Percentiles rank a stretch among this genome's conserved stretches.
These are phyloP conservation scores for Cerastis rubricosa DNA, from an alignment of 2,888 invertebrate species.

Conservation along the genomic window DNA sequence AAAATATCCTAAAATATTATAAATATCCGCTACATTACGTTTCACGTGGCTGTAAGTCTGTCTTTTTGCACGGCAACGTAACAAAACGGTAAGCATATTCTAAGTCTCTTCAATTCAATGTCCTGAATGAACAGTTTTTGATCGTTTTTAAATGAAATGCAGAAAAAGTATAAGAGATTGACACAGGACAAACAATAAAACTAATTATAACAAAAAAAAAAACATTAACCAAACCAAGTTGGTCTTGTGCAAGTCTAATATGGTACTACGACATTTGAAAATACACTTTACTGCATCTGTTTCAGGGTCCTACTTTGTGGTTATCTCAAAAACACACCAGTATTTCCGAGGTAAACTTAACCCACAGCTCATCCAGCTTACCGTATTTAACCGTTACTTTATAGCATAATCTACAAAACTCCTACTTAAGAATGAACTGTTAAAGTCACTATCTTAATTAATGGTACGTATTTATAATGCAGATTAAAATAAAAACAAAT, in stretches of 20 bases:
- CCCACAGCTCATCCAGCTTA: constrained; percentile 23
- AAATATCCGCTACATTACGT: neutral
- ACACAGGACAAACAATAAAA: neutral
- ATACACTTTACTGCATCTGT: neutral
- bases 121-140: neutral
- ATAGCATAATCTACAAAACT: constrained; percentile 24
- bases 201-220: neutral
- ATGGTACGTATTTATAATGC: constrained; percentile 29
- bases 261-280: neutral
- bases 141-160: neutral
- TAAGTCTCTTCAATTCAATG: neutral
- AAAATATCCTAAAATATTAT: too few relatives aligned
- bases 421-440: constrained; percentile 24
- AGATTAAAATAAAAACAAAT: constrained; percentile 54
- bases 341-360: neutral
- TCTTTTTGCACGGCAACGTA: neutral
- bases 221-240: neutral
- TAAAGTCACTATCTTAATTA: constrained; percentile 39
- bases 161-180: neutral
- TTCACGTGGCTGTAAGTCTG: neutral
- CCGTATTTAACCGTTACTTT: constrained; percentile 32
- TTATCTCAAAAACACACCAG: constrained; percentile 14
- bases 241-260: neutral
- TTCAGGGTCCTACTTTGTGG: neutral
- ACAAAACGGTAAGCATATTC: too few relatives aligned